Evolutionary conservation across 1,140 invertebrate species (phyloP), one percentile per base, ranked within the genome.

Genomic region (Temnothorax curvispinosus): DNA sequence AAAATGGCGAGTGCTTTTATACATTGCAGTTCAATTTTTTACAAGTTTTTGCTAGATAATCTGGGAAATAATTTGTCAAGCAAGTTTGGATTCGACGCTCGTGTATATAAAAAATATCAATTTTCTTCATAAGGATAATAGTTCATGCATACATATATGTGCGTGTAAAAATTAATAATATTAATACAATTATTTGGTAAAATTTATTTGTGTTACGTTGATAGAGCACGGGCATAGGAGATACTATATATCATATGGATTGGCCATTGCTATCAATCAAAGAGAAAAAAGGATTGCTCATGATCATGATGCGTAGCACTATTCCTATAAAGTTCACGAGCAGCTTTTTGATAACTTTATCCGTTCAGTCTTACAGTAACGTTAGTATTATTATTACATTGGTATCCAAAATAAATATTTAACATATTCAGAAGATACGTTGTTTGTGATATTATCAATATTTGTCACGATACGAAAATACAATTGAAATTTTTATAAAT

Each of bases 321-420:
- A 80, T 52, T 60, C 87, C 87, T 44, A 88, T 88, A 8, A 67
- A 86, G 21, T 88, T 86, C 52, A 87, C 65, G 4, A 80, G 74
- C n/a, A 87, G 85, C 9, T 81, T 74, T 27, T 35, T 87, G 18
- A 64, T 87, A 74, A 72, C 86, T 32, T n/a, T 87, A 5, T 85
- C 67, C 13, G 44, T 85, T 27, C 35, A 85, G 0, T 87, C 86
- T 32, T 85, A 64, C n/a, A 56, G 47, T 3, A 75, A 32, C 11
- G 86, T 85, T 38, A 75, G 58, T 62, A 87, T 1, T 52, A 47
- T 44, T 41, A 18, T 71, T 50, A 27, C 27, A 0, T 74, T 15
- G 1, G 18, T 47, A 38, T 69, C 3, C 3, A 21, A 47, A 80
- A 21, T 47, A 18, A 44, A 41, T 35, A 5, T 32, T 38, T 38